Evolutionary conservation across 2,113 vertebrate genomes (phyloP), one percentile per base, ranked within the genome.

Genomic region (Athene cunicularia): DNA sequence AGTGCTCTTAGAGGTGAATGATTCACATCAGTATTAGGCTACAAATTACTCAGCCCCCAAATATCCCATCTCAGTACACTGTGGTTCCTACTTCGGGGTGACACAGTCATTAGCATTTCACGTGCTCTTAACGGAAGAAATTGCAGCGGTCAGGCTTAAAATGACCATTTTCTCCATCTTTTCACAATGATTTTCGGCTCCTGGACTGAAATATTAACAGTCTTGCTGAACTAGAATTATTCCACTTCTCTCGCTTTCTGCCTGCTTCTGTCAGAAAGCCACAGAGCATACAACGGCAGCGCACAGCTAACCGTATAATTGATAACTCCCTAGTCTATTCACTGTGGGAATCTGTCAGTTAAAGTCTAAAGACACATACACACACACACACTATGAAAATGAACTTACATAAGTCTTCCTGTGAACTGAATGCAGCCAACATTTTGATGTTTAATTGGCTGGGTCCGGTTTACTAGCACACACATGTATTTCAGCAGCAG

Each of bases 281-380:
- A 91, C 27, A 14, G 95, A 97, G 98, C 97, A 92, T 97, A 96
- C 95, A 96, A 95, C 79, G 24, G 98, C 97, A 96, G 98, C 13
- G 95, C 98, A 98, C 97, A 98, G 98, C 98, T 98, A 98, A 98
- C 97, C 98, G 95, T 95, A 98, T 98, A 98, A 98, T 98, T 98
- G 98, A 98, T 98, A 98, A 98, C 98, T 98, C 98, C 97, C 97
- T 62, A 88, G 96, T 95, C 97, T 97, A 96, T 95, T 98, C 98
- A 94, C 97, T 74, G 97, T 97, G 96, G 97, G 98, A 93, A 98
- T 93, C 98, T 98, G 98, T 98, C 98, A 98, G 98, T 98, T 97
- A 97, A 94, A 97, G 98, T 95, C 98, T 97, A 97, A 98, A 98
- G 97, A 98, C 97, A 97, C 97, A 98, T 17, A 98, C 94, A 85